Evolutionary conservation across 2,797 vertebrate genomes (phyloP).

Genomic region (Distichodus sexfasciatus): DNA sequence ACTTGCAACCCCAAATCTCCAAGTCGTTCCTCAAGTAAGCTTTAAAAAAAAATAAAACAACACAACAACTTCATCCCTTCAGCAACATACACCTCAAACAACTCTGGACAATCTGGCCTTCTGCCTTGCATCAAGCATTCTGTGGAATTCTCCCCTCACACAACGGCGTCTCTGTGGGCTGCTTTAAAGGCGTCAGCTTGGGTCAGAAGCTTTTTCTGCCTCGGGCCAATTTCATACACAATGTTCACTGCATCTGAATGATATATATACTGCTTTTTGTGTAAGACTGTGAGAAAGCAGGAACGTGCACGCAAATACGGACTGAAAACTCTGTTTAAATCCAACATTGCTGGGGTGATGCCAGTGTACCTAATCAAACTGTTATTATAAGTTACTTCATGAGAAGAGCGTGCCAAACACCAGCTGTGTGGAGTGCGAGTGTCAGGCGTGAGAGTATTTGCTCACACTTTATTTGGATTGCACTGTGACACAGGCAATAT

Average conservation of each 20-base stretch:
- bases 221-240: not conserved
- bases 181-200: not conserved
- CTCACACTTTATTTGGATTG: too few relatives aligned
- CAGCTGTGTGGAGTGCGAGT: not conserved
- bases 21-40: too few relatives aligned
- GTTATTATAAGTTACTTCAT: not conserved
- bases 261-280: too few relatives aligned
- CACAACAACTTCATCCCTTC: not conserved
- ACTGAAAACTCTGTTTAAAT: too few relatives aligned
- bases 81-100: not conserved
- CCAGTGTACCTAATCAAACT: not conserved
- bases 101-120: not conserved
- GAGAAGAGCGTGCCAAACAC: not conserved
- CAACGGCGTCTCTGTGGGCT: not conserved
- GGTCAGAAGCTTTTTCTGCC: not conserved
- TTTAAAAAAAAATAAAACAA: not conserved
- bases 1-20: too few relatives aligned
- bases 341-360: too few relatives aligned
- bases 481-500: too few relatives aligned
- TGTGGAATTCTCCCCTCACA: not conserved
- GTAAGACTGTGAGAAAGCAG: too few relatives aligned
- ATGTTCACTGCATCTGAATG: not conserved
- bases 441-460: not conserved
- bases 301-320: too few relatives aligned
- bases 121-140: not conserved